Conservation (phyloP, 2,888 invertebrate species). For the Hirtodrosophila duncani region DNA sequence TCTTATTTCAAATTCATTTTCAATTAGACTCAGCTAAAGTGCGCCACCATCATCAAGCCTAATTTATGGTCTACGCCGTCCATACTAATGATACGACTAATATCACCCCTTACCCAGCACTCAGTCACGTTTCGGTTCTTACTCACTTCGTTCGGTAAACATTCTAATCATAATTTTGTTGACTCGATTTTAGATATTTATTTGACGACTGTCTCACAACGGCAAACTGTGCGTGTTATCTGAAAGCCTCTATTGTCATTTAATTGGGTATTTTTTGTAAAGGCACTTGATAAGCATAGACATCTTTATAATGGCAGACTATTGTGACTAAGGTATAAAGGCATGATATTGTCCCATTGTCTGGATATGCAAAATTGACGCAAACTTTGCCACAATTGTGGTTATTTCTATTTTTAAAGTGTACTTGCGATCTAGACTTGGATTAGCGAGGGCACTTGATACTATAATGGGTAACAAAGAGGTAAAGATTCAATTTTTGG, state of each 20-base stretch:
- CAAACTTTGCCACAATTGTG: too few relatives aligned
- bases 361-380: too few relatives aligned
- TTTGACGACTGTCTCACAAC: conserved; percentile 2
- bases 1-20: too few relatives aligned
- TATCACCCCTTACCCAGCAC: neutral
- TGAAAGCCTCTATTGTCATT: conserved; percentile 51
- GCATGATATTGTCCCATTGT: too few relatives aligned
- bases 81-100: conserved; percentile 22
- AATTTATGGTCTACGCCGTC: conserved; percentile 35
- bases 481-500: too few relatives aligned
- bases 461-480: too few relatives aligned
- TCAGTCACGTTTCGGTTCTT: conserved; percentile 11
- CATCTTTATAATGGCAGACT: conserved; percentile 16
- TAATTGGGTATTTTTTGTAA: conserved; percentile 46
- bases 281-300: conserved; percentile 23
- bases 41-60: conserved; percentile 12
- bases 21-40: too few relatives aligned
- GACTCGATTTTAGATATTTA: conserved; percentile 20
- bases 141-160: conserved; percentile 5
- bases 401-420: too few relatives aligned
- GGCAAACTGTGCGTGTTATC: conserved; percentile 34
- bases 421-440: too few relatives aligned
- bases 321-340: too few relatives aligned
- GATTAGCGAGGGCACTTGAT: too few relatives aligned
- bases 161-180: conserved; percentile 19